phyloP scores from a whole-genome alignment of 2,797 vertebrate genomes.

The Meriones psammophilus region DNA sequence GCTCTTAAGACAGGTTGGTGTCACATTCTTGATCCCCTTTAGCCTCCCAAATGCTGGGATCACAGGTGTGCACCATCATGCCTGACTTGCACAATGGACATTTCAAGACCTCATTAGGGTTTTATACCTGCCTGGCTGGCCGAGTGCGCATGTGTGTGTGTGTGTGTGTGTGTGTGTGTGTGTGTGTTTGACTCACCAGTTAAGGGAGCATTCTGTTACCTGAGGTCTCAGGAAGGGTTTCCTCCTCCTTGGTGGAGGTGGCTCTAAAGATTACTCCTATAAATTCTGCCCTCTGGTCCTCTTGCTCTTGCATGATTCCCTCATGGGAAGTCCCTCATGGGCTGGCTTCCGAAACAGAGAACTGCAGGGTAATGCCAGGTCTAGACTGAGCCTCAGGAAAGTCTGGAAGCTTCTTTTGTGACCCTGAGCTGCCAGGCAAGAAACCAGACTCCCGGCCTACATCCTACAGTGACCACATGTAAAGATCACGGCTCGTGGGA shows the following conservation, averaged over 20 bases:
- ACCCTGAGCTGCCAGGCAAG: background rate
- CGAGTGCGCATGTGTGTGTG: background rate
- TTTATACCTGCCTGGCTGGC: background rate
- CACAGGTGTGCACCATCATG: background rate
- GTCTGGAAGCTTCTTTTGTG: background rate
- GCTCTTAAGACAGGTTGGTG: background rate
- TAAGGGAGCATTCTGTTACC: background rate
- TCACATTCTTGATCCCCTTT: background rate
- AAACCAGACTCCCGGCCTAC: background rate
- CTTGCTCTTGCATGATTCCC: background rate
- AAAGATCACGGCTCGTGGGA: background rate
- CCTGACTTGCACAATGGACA: background rate
- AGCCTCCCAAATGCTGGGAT: background rate
- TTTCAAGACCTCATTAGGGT: background rate
- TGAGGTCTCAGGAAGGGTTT: background rate
- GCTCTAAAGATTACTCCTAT: background rate
- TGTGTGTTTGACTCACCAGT: background rate
- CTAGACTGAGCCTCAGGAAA: background rate
- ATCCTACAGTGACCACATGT: background rate
- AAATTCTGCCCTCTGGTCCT: background rate
- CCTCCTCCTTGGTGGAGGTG: background rate
- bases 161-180: background rate
- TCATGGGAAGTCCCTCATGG: background rate
- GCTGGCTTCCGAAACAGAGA: background rate
- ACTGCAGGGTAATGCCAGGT: background rate